Conservation (phyloP, 2,888 invertebrate genomes). For the Melanophora roralis region DNA sequence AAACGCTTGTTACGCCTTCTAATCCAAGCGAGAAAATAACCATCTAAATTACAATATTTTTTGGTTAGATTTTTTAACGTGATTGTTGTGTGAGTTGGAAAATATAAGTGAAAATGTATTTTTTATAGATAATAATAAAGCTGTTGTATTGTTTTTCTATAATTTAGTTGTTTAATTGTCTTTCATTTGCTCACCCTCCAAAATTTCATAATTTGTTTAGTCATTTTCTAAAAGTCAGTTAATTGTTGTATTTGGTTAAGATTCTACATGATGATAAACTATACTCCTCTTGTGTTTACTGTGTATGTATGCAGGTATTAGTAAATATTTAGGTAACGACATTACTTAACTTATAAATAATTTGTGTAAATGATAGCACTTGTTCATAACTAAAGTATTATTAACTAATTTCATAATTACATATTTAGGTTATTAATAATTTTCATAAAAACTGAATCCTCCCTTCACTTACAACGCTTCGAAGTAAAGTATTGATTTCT, state of each 20-base stretch:
- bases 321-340: conserved; percentile 9
- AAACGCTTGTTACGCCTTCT: conserved; percentile 55
- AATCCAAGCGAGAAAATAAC: conserved; percentile 13
- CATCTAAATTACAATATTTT: conserved; percentile 35
- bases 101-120: conserved; percentile 48
- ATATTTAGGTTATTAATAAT: neutral
- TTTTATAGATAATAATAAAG: conserved; percentile 12
- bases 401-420: conserved; percentile 43
- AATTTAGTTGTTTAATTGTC: conserved; percentile 53
- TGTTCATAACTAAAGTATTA: conserved; percentile 17
- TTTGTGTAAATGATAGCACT: conserved; percentile 40
- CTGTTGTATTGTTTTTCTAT: conserved; percentile 43
- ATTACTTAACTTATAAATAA: conserved; percentile 34
- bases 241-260: conserved; percentile 39
- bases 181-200: conserved; percentile 32
- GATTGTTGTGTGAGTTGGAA: conserved; percentile 36
- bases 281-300: conserved; percentile 30
- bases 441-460: neutral
- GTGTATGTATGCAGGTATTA: neutral
- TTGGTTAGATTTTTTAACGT: neutral
- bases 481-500: neutral
- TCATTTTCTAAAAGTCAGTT: conserved; percentile 39
- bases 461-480: neutral
- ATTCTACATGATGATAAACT: conserved; percentile 36
- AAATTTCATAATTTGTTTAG: conserved; percentile 33